Evolutionary conservation across 2,797 vertebrate genomes (phyloP).

Genomic region (Loris lydekkerianus): DNA sequence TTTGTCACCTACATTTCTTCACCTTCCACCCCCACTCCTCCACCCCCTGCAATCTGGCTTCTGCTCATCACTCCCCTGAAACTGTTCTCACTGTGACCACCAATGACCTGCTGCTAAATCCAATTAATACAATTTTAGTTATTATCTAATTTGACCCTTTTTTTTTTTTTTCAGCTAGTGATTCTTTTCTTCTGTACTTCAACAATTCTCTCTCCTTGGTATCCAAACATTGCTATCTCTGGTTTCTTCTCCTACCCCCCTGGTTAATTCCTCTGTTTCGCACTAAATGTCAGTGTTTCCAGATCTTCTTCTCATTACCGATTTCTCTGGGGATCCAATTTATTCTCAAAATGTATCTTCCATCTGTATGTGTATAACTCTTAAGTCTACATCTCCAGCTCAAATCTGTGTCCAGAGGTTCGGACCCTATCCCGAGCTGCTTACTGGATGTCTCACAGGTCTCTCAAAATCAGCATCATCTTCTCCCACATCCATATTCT

Average conservation of each 20-base stretch:
- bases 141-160: not conserved
- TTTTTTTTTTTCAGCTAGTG: not conserved
- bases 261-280: not conserved
- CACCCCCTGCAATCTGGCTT: not conserved
- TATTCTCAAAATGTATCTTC: not conserved
- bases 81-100: not conserved
- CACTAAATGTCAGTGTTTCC: not conserved
- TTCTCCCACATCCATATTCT: not conserved
- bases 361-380: not conserved
- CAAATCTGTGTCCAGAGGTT: not conserved
- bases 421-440: not conserved
- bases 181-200: not conserved
- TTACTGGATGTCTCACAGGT: no score
- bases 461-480: not conserved
- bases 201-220: not conserved
- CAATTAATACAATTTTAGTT: conserved; percentile 12
- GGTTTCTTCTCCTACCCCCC: not conserved
- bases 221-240: not conserved
- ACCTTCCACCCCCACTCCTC: not conserved
- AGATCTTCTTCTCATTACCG: not conserved
- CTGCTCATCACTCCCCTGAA: not conserved
- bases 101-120: conserved; percentile 21
- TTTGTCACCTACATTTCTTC: conserved; percentile 31
- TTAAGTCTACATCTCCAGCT: not conserved
- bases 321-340: not conserved